Base-by-base conservation (phyloP, 2,113 vertebrate genomes). In the Dinomys branickii region DNA sequence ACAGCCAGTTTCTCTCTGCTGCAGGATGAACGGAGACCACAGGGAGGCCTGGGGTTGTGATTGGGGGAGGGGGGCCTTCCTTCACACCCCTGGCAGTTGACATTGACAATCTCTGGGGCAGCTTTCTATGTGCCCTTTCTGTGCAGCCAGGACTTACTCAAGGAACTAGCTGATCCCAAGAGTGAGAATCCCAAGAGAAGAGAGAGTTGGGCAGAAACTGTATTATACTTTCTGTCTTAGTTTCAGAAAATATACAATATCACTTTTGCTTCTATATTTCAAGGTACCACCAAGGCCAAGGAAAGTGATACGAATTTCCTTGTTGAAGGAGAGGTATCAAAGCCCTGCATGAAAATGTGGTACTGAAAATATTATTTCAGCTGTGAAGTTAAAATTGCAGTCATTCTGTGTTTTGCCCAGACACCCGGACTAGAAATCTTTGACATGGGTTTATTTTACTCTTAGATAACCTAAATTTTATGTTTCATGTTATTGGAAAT, bases 381-480 rank as follows among this genome's bases (percentile, higher is more conserved):
- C 26, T 58, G 13, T 88, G 63, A 88, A 63, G 61, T 22, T n/a
- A 14, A 82, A 71, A 30, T 82, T 33, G 47, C 2, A 20, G 0
- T 30, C 35, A 30, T 78, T 89, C 6, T 4, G 2, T 41, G 33
- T 61, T 22, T 82, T 93, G 12, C 61, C 71, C 63, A 71, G 58
- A 61, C 1, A 1, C 28, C 2, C 35, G 44, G 61, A 52, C 26
- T 54, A 4, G 4, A 44, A 54, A 92, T 96, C 67, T 5, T 28
- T 63, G 7, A 83, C 59, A 44, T 47, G 24, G 19, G 28, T 10
- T 90, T 89, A 19, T 1, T 38, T 24, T 44, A 35, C 10, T 17
- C 30, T 41, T n/a, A 82, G 84, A 61, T 88, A 93, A 89, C 56
- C 19, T 84, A 30, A 80, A 87, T 61, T 90, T 94, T n/a, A 10